Conservation (phyloP, 2,888 invertebrate species). For the Leptura quadrifasciata region DNA sequence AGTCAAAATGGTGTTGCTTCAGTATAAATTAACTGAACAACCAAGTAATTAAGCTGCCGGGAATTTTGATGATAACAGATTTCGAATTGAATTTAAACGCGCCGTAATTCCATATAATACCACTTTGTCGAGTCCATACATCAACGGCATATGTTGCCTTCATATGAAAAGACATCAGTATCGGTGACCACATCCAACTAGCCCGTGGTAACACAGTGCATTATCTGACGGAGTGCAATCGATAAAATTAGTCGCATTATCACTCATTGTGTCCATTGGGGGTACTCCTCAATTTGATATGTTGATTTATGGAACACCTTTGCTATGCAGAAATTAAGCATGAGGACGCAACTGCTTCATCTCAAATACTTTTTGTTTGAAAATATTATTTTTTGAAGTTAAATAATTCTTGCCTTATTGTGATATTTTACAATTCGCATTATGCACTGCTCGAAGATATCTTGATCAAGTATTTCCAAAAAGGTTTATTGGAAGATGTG, state of each 20-base stretch:
- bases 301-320: neutral
- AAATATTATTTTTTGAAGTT: too few relatives aligned
- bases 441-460: too few relatives aligned
- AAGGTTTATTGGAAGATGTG: too few relatives aligned
- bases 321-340: neutral
- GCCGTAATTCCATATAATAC: neutral
- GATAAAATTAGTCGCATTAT: conserved; percentile 31
- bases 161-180: conserved; percentile 12
- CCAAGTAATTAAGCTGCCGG: neutral
- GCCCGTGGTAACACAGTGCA: conserved; percentile 1
- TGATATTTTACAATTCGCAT: too few relatives aligned
- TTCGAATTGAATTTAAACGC: neutral
- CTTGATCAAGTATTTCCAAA: too few relatives aligned
- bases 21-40: neutral
- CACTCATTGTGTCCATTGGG: neutral
- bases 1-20: neutral
- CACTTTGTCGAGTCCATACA: conserved; percentile 14
- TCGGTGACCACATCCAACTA: conserved; percentile 21
- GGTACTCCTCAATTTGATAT: neutral
- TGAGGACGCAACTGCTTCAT: neutral
- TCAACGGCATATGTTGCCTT: conserved; percentile 22
- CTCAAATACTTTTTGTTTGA: too few relatives aligned
- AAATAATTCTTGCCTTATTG: too few relatives aligned
- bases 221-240: conserved; percentile 26
- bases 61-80: neutral